Base-by-base conservation (phyloP, 1,140 invertebrate species). In the Leptopilina boulardi region DNA sequence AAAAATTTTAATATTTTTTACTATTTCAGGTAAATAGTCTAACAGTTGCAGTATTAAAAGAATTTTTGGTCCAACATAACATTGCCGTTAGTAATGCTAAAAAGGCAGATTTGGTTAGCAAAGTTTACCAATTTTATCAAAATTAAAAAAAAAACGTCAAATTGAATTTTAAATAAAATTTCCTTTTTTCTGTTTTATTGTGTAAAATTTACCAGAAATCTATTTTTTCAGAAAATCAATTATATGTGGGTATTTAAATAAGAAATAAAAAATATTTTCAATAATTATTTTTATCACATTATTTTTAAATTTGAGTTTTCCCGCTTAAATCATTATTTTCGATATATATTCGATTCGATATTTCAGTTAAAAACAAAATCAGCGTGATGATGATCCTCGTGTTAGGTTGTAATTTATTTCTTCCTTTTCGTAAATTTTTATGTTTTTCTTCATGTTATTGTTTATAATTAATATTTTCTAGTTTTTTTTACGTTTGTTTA, bases 1-100 rank as follows among this genome's bases (percentile, higher is more conserved):
- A n/a, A n/a, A n/a, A n/a, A n/a, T n/a, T n/a, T n/a, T n/a, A n/a
- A n/a, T n/a, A n/a, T n/a, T n/a, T 30, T 30, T 66, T 30, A 30
- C 26, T 66, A n/a, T 66, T 66, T 66, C 59, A 66, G 59, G 26
- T 66, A 4, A 23, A 66, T 5, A 30, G 13, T n/a, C n/a, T 30
- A 13, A 66, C 59, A 15, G 59, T 66, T 30, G 13, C 59, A 3
- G 23, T 15, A n/a, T 15, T 66, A 3, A 66, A 26, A 30, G 59
- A 66, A 1, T 66, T 66, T 34, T 66, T 66, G 10, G n/a, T 30
- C 10, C 56, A 59, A 9, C 21, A 59, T 13, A 23, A 59, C 8
- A 9, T 59, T 15, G 0, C 56, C 11, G 8, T 13, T 26, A 13
- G 8, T 0, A 13, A 13, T 30, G 10, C 10, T 4, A 66, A 15